Evolutionary conservation across 2,113 vertebrate genomes (phyloP).

Genomic region (Malurus elegans): DNA sequence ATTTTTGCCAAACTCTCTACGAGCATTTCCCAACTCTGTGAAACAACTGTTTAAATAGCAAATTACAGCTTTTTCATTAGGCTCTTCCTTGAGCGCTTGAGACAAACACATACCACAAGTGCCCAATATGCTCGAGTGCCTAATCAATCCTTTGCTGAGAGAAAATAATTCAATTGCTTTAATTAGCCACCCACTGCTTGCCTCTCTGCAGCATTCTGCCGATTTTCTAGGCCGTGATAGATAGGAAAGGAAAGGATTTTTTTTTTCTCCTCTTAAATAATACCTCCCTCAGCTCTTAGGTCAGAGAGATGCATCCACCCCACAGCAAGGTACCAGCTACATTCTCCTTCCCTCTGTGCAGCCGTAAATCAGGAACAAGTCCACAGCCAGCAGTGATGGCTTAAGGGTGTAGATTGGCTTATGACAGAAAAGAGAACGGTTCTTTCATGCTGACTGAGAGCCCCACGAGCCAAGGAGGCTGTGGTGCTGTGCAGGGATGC

Average conservation of each 20-base stretch:
- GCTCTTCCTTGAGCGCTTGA: constrained; percentile 33
- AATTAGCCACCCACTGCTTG: constrained; percentile 65
- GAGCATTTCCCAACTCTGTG: constrained; percentile 16
- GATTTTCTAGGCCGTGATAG: constrained; percentile 25
- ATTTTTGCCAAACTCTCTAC: not conserved
- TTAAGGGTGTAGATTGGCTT: not conserved
- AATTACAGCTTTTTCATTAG: constrained; percentile 59
- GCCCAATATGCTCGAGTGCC: constrained; percentile 45
- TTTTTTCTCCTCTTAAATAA: not conserved
- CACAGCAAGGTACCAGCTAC: not conserved
- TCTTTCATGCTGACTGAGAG: not conserved
- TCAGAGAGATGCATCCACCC: not conserved
- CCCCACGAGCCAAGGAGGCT: rapidly evolving
- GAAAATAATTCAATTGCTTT: constrained; percentile 73
- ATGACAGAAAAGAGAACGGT: not conserved
- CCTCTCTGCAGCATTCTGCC: constrained; percentile 20
- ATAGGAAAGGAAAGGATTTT: not conserved
- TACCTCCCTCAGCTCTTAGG: not conserved
- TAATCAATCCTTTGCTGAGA: constrained; percentile 66
- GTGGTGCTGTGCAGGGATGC: rapidly evolving
- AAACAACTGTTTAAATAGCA: constrained; percentile 48
- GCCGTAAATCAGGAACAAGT: not conserved
- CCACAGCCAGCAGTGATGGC: not conserved
- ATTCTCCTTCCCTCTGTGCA: not conserved
- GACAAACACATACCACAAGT: constrained; percentile 52